Conservation (phyloP, 2,888 invertebrate species). For the Acholoe squamosa region DNA sequence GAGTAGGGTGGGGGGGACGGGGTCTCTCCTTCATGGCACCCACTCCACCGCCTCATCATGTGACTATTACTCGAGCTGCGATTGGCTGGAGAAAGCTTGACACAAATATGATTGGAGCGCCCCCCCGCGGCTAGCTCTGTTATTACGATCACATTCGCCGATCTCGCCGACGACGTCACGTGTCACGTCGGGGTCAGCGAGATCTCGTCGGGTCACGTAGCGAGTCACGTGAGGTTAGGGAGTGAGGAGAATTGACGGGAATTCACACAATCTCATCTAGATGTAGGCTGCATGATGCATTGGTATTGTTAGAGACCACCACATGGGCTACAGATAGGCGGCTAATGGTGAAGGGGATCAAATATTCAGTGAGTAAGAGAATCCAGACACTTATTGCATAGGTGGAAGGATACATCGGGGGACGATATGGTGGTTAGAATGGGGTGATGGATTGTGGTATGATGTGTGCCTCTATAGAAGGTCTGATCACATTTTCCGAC, state of each 20-base stretch:
- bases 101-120: conserved; percentile 35
- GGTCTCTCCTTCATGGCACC: not conserved
- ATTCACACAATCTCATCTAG: not conserved
- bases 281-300: not conserved
- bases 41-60: conserved; percentile 8
- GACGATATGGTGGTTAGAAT: too few relatives aligned
- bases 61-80: conserved; percentile 18
- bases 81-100: conserved; percentile 37
- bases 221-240: conserved; percentile 25
- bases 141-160: conserved; percentile 47
- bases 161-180: not conserved
- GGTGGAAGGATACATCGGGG: too few relatives aligned
- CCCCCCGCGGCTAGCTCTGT: not conserved
- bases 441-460: too few relatives aligned
- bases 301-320: not conserved
- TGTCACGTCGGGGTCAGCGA: not conserved
- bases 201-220: conserved; percentile 8
- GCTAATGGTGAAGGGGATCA: not conserved
- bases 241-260: conserved; percentile 22
- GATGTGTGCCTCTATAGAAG: too few relatives aligned
- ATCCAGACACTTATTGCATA: not conserved
- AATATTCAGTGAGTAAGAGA: not conserved
- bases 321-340: not conserved
- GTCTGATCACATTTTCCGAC: too few relatives aligned
- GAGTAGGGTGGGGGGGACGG: not conserved